Conservation (phyloP, 2,113 vertebrate species). For the Odontophorus gujanensis region DNA sequence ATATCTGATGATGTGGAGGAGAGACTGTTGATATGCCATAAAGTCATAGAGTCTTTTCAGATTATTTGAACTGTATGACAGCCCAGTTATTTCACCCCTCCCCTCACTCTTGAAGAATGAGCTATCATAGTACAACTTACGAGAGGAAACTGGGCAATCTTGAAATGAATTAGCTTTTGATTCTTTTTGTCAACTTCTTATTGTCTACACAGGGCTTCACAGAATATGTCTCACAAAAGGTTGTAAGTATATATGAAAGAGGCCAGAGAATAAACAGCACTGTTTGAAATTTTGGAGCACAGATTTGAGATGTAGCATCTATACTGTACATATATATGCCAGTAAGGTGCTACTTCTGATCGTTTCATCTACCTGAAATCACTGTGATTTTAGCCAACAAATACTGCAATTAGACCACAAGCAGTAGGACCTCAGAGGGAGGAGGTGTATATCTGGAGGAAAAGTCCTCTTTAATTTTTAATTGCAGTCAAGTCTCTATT, state of each 20-base stretch:
- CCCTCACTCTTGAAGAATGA: not conserved
- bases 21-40: not conserved
- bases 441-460: not conserved
- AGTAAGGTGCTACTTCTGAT: accelerated
- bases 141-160: not conserved
- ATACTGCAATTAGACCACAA: not conserved
- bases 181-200: not conserved
- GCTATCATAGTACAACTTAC: not conserved
- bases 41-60: not conserved
- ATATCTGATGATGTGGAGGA: not conserved
- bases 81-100: not conserved
- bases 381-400: not conserved
- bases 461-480: not conserved
- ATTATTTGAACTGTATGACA: not conserved
- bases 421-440: not conserved
- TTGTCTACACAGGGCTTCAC: not conserved
- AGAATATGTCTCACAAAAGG: not conserved
- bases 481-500: not conserved
- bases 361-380: not conserved
- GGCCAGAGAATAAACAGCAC: not conserved
- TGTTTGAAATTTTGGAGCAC: not conserved
- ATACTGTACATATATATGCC: not conserved
- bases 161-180: not conserved
- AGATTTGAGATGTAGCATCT: not conserved
- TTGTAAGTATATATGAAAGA: not conserved